Base-by-base conservation (phyloP, 2,888 invertebrate genomes). In the Callyntrura guangdongensis region DNA sequence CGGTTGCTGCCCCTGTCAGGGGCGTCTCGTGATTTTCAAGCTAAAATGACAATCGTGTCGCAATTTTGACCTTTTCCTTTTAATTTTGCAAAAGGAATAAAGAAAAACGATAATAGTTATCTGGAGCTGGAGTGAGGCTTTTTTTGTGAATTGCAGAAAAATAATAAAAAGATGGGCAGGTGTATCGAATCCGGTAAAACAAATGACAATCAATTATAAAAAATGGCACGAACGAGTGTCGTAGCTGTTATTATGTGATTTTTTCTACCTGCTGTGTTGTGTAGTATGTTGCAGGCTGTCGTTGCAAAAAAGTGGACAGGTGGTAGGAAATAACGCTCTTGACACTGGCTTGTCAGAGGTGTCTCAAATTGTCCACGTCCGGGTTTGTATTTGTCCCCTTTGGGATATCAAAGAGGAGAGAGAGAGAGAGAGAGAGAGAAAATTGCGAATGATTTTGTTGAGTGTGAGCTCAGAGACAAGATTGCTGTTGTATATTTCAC, bases 401-500 rank as follows among this genome's bases (percentile, higher is more conserved):
- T 20, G 81, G 61, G 36, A n/a, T 81, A 14, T n/a, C n/a, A n/a
- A n/a, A n/a, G n/a, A n/a, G n/a, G n/a, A n/a, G n/a, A n/a, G n/a
- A n/a, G n/a, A n/a, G n/a, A n/a, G n/a, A n/a, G n/a, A n/a, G n/a
- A n/a, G n/a, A n/a, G n/a, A n/a, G n/a, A n/a, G n/a, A n/a, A n/a
- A n/a, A n/a, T n/a, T n/a, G n/a, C n/a, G n/a, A n/a, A n/a, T n/a
- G n/a, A n/a, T n/a, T n/a, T n/a, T n/a, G n/a, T 22, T 64, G 64
- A 22, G n/a, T 64, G 64, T 64, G 36, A 69, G 36, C 36, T 14
- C 64, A n/a, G n/a, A n/a, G 59, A 17, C 20, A 89, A n/a, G n/a
- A n/a, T n/a, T n/a, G n/a, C 89, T 89, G 22, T 64, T 84, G 67
- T 84, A 79, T 77, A 36, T n/a, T 67, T 64, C 79, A 79, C 8